Evolutionary conservation across 2,797 vertebrate genomes (phyloP), one percentile per base, ranked within the genome.

Genomic region (Heteromormyrus szaboi): DNA sequence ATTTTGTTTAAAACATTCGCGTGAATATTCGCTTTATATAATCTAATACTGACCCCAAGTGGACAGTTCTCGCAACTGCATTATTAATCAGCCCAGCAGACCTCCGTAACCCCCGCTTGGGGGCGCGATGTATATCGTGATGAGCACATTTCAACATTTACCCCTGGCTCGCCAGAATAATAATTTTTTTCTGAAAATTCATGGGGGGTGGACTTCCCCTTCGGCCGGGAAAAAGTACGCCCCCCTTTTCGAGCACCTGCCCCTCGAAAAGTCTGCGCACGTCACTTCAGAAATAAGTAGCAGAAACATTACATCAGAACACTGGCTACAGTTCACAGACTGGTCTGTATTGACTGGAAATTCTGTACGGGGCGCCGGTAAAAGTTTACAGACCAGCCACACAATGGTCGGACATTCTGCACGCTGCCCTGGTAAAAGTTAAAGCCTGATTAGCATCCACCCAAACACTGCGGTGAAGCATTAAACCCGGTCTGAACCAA

Each of bases 41-140:
- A 54, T 29, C 11, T 54, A 85, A 85, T 50, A 85, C 48, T 53
- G 84, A 29, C 84, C 84, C 84, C 84, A 85, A 50, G 84, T 85
- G 84, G 84, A 8, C 25, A 37, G 84, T 51, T 85, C 46, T 17
- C 9, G 84, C 3, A 85, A 51, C 11, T 85, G 84, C 84, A 51
- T 53, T 37, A 72, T 37, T 72, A 72, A 72, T 72, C 68, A 37
- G 68, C 17, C 33, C 33, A 37, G 65, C 12, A 72, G 65, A 72
- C 65, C 62, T 68, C 62, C 3, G 29, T 68, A 4, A 68, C 25
- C 62, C 11, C 25, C 65, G 65, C 65, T 37, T 37, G n/a, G 22
- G 62, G 25, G 25, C 1, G 22, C 59, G 2, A 68, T 33, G 25
- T 14, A 33, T 68, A 33, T 68, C 62, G 25, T 33, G 0, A 33